Evolutionary conservation across 2,113 vertebrate genomes (phyloP), one percentile per base, ranked within the genome.

Genomic region (Brachyistius frenatus): DNA sequence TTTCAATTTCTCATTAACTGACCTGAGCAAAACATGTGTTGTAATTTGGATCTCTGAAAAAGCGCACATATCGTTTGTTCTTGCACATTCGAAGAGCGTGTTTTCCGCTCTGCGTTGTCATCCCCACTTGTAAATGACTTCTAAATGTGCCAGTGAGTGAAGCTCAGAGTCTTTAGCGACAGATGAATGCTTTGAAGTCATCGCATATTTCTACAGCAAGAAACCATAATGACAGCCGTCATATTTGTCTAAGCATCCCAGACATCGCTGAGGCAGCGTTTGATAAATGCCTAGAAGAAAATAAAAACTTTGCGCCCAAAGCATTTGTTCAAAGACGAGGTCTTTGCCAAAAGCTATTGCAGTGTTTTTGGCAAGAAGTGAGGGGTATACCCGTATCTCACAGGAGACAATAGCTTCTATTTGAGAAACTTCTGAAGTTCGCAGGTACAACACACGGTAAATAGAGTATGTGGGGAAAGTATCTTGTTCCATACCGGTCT

Each of bases 351-450:
- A 44, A 77, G 62, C 13, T 7, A 66, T 80, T 7, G 10, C 60
- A 41, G 64, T 64, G 73, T 44, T 65, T 77, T 82, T 81, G 81
- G 80, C 58, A 81, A 57, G 73, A 50, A 36, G 49, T 9, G 16
- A 39, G 54, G 46, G 58, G 50, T 62, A 53, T 76, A 56, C 54
- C 61, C 15, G 7, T 76, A 58, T 81, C 74, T 75, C 47, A 71
- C 33, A 73, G 55, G 58, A 80, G 84, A 92, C 88, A 93, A 88
- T 81, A 87, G 83, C 80, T 73, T 56, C 74, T 52, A 31, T 60
- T 74, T 41, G 8, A 80, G 73, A 84, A 73, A 79, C 80, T 79
- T 84, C 86, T 90, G 86, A 79, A 67, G 88, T 92, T 94, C 86
- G 66, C 74, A 87, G 83, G 89, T 90, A 83, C 71, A 80, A 57